Evolutionary conservation across 92 coral and sea anemone species (phyloP), one percentile per base, ranked within the genome.

Genomic region (Phymanthus crucifer): DNA sequence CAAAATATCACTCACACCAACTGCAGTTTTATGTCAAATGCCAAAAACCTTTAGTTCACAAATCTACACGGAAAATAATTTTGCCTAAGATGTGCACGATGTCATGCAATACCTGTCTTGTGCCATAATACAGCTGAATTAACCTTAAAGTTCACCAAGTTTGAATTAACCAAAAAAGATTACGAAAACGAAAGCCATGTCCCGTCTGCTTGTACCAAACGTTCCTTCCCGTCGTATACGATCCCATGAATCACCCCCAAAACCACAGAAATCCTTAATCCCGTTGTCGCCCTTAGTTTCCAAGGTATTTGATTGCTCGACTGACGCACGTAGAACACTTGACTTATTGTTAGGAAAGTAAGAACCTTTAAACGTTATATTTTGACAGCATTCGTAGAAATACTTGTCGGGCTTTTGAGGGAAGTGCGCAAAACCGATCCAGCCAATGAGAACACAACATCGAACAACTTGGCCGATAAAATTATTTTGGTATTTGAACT

Each of bases 341-440:
- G 34, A 61, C 68, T 61, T 61, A 61, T 61, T 61, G 68, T 61
- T 27, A 61, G 29, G 29, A 29, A 2, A 61, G 35, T 61, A 24
- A 1, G 68, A 19, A 61, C 34, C 68, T 1, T 61, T 61, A 61
- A 61, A 61, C 68, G 68, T 61, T 61, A 23, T 61, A 23, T 61
- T 61, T 24, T 61, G 68, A 61, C 68, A 61, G 68, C 68, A 61
- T 61, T 61, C 21, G 33, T 61, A 18, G 14, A 11, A 61, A 61
- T 61, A 61, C 68, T 61, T 27, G 35, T 61, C 68, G 68, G 32
- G 33, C 29, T 61, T 61, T 61, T 9, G 18, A 24, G 68, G 68
- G 68, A 61, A 61, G 68, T 61, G 68, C 68, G 68, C 68, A 61
- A 61, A 23, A 24, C 68, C 68, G 32, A 34, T 61, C 34, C 68